phyloP scores from a whole-genome alignment of 2,113 vertebrate genomes.

The Podarcis cretensis region DNA sequence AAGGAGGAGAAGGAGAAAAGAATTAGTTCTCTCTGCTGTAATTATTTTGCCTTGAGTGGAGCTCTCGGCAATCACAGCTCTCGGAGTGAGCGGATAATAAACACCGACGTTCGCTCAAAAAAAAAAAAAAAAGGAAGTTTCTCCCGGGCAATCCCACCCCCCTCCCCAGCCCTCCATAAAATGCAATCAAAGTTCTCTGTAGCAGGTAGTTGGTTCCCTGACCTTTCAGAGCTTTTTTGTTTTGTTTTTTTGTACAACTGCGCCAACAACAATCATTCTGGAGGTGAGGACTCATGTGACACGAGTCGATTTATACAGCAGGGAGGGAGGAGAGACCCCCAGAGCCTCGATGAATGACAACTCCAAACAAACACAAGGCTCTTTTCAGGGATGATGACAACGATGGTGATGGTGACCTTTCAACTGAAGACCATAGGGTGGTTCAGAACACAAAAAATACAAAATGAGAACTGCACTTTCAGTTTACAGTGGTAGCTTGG shows the following conservation, averaged over 20 bases:
- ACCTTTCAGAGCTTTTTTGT: conserved; percentile 14
- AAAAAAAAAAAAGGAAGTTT: neutral
- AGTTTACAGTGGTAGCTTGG: no score
- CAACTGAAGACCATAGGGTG: no score
- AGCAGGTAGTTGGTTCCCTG: conserved; percentile 54
- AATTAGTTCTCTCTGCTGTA: conserved; percentile 55
- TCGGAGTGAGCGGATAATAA: conserved; percentile 53
- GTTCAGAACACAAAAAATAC: no score
- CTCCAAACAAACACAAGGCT: neutral
- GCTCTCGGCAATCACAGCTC: conserved; percentile 37
- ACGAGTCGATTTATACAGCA: conserved; percentile 20
- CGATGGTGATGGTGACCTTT: no score
- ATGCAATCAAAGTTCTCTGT: conserved; percentile 13
- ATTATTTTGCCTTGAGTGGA: conserved; percentile 47
- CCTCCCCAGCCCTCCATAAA: conserved; percentile 28
- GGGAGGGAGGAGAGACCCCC: neutral
- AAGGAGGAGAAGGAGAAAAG: conserved; percentile 22
- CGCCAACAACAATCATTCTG: conserved; percentile 21
- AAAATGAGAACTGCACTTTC: no score
- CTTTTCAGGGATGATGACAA: neutral
- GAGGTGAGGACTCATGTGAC: conserved; percentile 12
- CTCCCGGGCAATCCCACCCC: no score
- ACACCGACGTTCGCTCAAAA: conserved; percentile 25
- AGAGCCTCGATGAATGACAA: neutral
- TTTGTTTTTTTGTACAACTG: neutral